Base-by-base conservation (phyloP, 2,888 invertebrate genomes). In the Hemistola chrysoprasaria region DNA sequence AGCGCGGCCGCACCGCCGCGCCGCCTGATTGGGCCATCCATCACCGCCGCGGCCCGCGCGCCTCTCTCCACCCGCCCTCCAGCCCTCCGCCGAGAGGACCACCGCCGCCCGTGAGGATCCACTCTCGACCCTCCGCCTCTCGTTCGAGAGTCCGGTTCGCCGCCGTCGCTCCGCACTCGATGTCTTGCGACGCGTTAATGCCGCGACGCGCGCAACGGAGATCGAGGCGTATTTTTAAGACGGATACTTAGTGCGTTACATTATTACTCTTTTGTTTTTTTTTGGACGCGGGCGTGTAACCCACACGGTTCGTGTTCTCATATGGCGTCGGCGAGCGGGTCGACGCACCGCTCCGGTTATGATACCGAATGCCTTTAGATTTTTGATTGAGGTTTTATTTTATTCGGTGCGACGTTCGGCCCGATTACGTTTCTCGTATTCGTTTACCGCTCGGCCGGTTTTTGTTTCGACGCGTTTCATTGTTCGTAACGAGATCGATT, bases 11-110 rank as follows among this genome's bases (percentile, higher is more conserved):
- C 71, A 75, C 81, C 80, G 80, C 78, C 83, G 71, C 78, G 84
- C 82, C 80, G 86, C 84, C 84, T 81, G 85, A 86, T 86, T 87
- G 82, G 89, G 87, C 90, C 90, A 91, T 90, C 90, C 89, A 90
- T 90, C 90, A 87, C 76, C 59, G 57, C 61, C 61, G 56, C 65
- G 65, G 62, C 73, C 75, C 73, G 72, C 71, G 72, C 62, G 62
- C 68, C 61, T 16, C 65, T 54, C 71, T 64, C 74, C 84, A 79
- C 74, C 78, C 80, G 69, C 78, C 77, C 78, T 62, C 71, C 53
- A 64, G 61, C 77, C 73, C 73, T 65, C 70, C 64, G 62, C 65
- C 58, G 59, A 63, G 64, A 21, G 5, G 59, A 61, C 58, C 62
- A 59, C 59, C 57, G 39, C 57, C 48, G 69, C 72, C 65, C 63